phyloP scores from a whole-genome alignment of 2,888 invertebrate genomes.

The Zaprionus lineosus region DNA sequence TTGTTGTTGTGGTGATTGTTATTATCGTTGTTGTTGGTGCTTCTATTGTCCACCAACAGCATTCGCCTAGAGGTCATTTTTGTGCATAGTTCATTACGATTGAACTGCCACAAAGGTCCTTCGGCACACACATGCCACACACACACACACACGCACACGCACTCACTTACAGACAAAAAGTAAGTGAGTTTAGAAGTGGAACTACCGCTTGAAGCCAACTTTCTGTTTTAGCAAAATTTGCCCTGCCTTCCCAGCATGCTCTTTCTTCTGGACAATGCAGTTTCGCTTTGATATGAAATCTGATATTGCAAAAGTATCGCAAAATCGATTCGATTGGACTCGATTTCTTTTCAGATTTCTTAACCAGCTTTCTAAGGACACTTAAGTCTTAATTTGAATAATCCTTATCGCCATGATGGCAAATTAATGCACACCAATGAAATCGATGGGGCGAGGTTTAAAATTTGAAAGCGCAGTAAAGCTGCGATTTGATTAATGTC shows the following conservation, averaged over 20 bases:
- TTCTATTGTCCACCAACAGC: slow-evolving; percentile 56
- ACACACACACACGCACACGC: slow-evolving; percentile 6
- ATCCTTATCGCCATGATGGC: too few species aligned
- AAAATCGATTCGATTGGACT: too few species aligned
- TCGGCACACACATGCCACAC: slow-evolving; percentile 21
- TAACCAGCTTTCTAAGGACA: too few species aligned
- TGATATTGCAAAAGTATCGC: too few species aligned
- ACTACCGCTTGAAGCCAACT: slow-evolving; percentile 31
- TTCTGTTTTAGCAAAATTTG: slow-evolving; percentile 39
- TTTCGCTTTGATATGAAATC: background rate
- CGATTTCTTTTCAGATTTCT: too few species aligned
- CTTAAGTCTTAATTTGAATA: too few species aligned
- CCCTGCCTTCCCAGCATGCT: slow-evolving; percentile 16
- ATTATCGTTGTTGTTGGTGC: slow-evolving; percentile 18
- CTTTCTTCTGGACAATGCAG: slow-evolving; percentile 5
- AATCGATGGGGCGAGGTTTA: too few species aligned
- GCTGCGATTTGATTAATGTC: too few species aligned
- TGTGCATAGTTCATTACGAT: slow-evolving; percentile 77
- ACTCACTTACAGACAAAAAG: slow-evolving; percentile 5
- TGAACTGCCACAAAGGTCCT: slow-evolving; percentile 72
- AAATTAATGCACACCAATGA: too few species aligned
- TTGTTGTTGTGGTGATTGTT: slow-evolving; percentile 16
- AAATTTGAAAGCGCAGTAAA: too few species aligned
- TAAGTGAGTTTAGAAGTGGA: slow-evolving; percentile 22
- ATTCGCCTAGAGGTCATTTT: slow-evolving; percentile 68